Base-by-base conservation (phyloP, 1,140 invertebrate genomes). In the Neotoxoptera formosana region DNA sequence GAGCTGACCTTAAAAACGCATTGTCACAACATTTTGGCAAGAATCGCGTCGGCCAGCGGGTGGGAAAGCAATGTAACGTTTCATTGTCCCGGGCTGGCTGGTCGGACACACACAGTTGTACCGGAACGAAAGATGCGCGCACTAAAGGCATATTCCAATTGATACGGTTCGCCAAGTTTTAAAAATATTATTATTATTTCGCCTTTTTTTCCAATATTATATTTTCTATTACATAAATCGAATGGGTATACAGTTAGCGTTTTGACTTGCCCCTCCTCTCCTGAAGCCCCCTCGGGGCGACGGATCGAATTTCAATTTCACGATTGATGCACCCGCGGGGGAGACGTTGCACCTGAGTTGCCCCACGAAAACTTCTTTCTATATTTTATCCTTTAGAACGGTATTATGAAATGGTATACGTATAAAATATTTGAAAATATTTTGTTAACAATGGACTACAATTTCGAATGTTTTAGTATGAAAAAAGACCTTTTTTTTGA, bases 11-110 rank as follows among this genome's bases (percentile, higher is more conserved):
- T 93, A 93, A 93, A 93, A 93, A 93, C 36, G 91, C 91, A 93
- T 93, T 93, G 91, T 93, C 91, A 93, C 91, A 93, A 93, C 91
- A 93, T 93, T 93, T 93, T 93, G 91, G 91, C 91, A 93, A 93
- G 34, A 86, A 84, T 83, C 81, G n/a, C 67, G 48, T 21, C 91
- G 81, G 81, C 25, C 91, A 93, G 91, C 91, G 91, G 91, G 91
- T 93, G 91, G 91, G 91, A 86, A 2, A 21, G 45, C 30, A 36
- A 92, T 81, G 91, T 92, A 91, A 91, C 90, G 91, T 92, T 47
- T 84, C 91, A 93, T 93, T 93, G 91, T 93, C 81, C 30, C 48
- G 7, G 45, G 34, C 90, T 25, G 53, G 36, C 51, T 34, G 34
- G 21, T n/a, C 47, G 47, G 48, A 56, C 91, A 86, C 81, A 86